Percentiles rank a stretch among this genome's conserved stretches.
Evolutionary conservation across 2,888 invertebrate genomes (phyloP).

Genomic region (Oscheius sp.): DNA sequence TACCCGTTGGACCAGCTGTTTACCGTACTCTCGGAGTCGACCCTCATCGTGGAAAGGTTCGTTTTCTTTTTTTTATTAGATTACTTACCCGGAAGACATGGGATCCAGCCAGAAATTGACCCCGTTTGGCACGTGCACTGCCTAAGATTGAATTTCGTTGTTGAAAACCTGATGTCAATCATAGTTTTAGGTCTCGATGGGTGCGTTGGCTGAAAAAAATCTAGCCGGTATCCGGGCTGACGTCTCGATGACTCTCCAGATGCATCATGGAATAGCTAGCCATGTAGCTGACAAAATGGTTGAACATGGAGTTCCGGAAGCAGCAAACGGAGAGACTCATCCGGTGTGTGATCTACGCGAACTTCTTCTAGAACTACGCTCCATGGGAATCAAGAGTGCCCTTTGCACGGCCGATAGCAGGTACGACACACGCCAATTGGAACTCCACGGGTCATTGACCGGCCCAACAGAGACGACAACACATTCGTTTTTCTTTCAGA

Average conservation of each 20-base stretch:
- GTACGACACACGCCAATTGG: constrained; percentile 32
- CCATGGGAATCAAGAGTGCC: constrained; percentile 72
- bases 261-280: constrained; percentile 39
- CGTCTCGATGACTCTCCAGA: constrained; percentile 49
- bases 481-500: constrained; percentile 5
- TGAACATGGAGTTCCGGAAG: constrained; percentile 51
- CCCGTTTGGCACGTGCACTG: constrained; percentile 24
- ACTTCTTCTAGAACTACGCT: constrained; percentile 71
- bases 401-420: constrained; percentile 73
- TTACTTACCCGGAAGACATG: constrained; percentile 1
- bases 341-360: constrained; percentile 70
- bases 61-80: neutral
- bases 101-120: neutral
- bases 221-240: constrained; percentile 55
- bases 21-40: constrained; percentile 72
- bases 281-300: constrained; percentile 47
- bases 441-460: neutral
- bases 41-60: constrained; percentile 60
- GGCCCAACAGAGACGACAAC: neutral
- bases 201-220: constrained; percentile 57
- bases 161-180: constrained; percentile 20
- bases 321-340: constrained; percentile 48
- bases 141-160: constrained; percentile 27
- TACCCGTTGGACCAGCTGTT: constrained; percentile 70
- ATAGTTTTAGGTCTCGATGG: constrained; percentile 54